Base-by-base conservation (phyloP, 2,113 vertebrate genomes). In the Cochlearius cochlearius region DNA sequence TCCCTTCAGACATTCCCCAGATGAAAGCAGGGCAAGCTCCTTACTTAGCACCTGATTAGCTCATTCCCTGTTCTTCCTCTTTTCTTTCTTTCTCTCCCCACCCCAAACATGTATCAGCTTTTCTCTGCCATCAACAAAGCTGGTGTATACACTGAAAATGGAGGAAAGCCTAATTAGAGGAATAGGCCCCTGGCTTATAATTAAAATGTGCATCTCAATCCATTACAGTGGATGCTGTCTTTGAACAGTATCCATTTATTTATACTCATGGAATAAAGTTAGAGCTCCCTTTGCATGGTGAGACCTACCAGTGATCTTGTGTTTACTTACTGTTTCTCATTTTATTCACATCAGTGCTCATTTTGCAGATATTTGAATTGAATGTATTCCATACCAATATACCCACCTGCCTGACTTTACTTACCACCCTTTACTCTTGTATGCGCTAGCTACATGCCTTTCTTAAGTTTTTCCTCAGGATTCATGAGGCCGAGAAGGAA, bases 141-240 rank as follows among this genome's bases (percentile, higher is more conserved):
- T 39, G 12, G 3, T 68, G 12, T n/a, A 58, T 39, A 34, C 86
- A 50, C 36, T 43, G 10, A 91, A 93, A 49, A 67, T 47, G 30
- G 30, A 93, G 10, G 7, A 82, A 85, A 94, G 36, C 6, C 30
- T 94, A 82, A 93, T 93, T 80, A 85, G 30, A 59, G 30, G 25
- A 89, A 81, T 22, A 80, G 20, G 5, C 12, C 63, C 29, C 38
- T 73, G 62, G 53, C 11, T 82, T 30, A 30, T 79, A 75, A 92
- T 92, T 84, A 89, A 67, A 66, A n/a, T 14, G 7, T 43, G 10
- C 2, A 45, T 32, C 59, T 89, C 53, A 11, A 50, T 86, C 26
- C 16, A 11, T 38, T 63, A 41, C 29, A 67, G 27, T 20, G 8
- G 34, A 13, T 41, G 85, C 34, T 93, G 45, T 15, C 26, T 84